phyloP scores from a whole-genome alignment of 2,797 vertebrate species.

The Lindbergichthys nudifrons region DNA sequence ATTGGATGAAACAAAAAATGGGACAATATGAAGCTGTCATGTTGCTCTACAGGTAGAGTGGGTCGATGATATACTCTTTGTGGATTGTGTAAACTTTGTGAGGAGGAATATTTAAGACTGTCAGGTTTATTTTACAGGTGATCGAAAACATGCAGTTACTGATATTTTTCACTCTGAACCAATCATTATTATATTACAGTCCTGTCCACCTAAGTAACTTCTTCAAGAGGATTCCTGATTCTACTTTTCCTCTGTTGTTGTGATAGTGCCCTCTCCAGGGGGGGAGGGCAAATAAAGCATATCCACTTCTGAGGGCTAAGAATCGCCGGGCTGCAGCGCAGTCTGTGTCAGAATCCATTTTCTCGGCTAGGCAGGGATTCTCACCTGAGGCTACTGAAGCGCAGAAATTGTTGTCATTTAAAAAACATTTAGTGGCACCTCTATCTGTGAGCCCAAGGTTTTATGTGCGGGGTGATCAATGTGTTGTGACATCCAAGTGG shows the following conservation, averaged over 20 bases:
- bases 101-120: neutral
- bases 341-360: conserved; percentile 75
- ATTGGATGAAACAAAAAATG: conserved; percentile 26
- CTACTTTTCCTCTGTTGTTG: conserved; percentile 33
- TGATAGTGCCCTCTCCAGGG: conserved; percentile 26
- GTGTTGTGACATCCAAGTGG: conserved; percentile 50
- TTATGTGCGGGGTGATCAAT: conserved; percentile 48
- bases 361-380: conserved; percentile 64
- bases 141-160: neutral
- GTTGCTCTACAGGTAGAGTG: neutral
- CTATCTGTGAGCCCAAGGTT: conserved; percentile 49
- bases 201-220: neutral
- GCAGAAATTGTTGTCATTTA: conserved; percentile 65
- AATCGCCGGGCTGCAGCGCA: conserved; percentile 49
- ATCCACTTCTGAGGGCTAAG: conserved; percentile 53
- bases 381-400: conserved; percentile 68
- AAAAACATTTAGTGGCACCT: conserved; percentile 59
- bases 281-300: conserved; percentile 45
- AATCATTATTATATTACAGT: neutral
- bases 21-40: conserved; percentile 32
- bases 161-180: neutral
- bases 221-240: conserved; percentile 18
- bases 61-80: neutral
- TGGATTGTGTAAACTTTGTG: neutral
- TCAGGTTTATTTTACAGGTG: neutral